Conservation (phyloP, 2,888 invertebrate genomes). For the Aelia acuminata region DNA sequence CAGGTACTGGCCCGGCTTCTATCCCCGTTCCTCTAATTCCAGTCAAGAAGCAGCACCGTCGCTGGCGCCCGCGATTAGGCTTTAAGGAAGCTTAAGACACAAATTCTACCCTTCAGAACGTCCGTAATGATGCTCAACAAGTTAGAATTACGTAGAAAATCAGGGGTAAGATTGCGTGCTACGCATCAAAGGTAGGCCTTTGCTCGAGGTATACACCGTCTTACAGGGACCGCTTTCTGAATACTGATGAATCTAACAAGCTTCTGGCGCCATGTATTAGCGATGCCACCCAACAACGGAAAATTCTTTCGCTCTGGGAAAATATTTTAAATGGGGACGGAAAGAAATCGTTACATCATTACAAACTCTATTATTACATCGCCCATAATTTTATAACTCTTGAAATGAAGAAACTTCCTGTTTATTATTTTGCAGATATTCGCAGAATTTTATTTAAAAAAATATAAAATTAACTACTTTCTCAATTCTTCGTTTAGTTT, state of each 20-base stretch:
- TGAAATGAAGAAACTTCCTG: no score
- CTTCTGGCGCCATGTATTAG: constrained; percentile 16
- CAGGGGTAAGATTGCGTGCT: constrained; percentile 3
- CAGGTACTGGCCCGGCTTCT: no score
- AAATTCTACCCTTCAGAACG: not conserved
- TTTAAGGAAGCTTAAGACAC: not conserved
- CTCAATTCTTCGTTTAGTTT: no score
- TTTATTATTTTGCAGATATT: no score
- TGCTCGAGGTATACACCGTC: constrained; percentile 19
- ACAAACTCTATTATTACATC: no score
- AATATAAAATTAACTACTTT: no score
- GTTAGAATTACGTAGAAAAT: constrained; percentile 43
- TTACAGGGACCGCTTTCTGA: not conserved
- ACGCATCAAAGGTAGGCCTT: not conserved
- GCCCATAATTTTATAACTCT: no score
- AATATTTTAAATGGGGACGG: not conserved
- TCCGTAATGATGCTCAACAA: not conserved
- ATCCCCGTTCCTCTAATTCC: no score
- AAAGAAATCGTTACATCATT: not conserved
- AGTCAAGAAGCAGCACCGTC: no score
- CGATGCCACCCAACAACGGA: not conserved
- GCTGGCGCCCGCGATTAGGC: no score
- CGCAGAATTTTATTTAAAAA: no score
- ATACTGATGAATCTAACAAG: not conserved
- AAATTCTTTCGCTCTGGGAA: not conserved